Percentiles rank a stretch among this genome's conserved stretches.
These are phyloP conservation scores for Phalloptychus januarius DNA, from an alignment of 2,797 vertebrate genomes.

Conservation along the genomic window DNA sequence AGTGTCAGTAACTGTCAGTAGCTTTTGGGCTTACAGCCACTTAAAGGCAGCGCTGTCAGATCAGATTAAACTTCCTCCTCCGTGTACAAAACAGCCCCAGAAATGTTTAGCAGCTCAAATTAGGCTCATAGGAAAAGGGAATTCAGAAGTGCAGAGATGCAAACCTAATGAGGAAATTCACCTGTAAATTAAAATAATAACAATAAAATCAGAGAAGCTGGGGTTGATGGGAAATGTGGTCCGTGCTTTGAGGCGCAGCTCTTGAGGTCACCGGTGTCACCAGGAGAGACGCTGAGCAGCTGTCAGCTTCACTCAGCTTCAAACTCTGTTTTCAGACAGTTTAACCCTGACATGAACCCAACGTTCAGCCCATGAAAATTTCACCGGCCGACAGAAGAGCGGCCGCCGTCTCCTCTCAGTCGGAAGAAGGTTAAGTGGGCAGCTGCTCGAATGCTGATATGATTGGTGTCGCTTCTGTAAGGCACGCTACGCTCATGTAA, in stretches of 20 bases:
- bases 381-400: constrained; percentile 8
- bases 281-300: constrained; percentile 37
- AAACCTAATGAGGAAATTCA: background rate
- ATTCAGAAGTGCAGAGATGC: background rate
- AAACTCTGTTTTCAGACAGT: constrained; percentile 14
- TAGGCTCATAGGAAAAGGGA: background rate
- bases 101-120: background rate
- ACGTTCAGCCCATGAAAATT: constrained; percentile 5
- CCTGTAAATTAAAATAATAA: background rate
- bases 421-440: constrained; percentile 28
- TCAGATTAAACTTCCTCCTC: constrained; percentile 10
- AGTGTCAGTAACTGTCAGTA: constrained; percentile 5
- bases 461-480: background rate
- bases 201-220: background rate
- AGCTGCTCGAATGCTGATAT: background rate
- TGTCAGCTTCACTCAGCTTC: constrained; percentile 40
- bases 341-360: constrained; percentile 37
- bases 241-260: background rate
- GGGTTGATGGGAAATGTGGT: constrained; percentile 41
- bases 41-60: constrained; percentile 10
- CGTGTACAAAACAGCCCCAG: background rate
- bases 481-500: background rate
- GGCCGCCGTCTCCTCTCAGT: background rate
- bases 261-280: constrained; percentile 12
- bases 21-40: constrained; percentile 7